Base-by-base conservation (phyloP, 2,797 vertebrate genomes). In the Sparidentex hasta region DNA sequence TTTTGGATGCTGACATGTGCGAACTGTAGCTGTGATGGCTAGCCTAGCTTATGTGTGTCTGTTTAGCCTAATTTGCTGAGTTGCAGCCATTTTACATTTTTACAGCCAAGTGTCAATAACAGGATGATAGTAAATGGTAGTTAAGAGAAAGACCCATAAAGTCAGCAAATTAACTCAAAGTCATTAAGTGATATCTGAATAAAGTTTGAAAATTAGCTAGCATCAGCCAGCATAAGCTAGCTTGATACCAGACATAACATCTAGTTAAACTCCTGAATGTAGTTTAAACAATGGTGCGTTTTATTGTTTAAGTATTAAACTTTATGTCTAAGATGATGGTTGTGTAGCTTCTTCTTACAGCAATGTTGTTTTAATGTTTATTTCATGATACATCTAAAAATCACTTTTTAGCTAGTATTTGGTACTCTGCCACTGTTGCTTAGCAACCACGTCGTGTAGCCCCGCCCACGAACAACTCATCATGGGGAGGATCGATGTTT, bases 381-480 rank as follows among this genome's bases (percentile, higher is more conserved):
- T 12, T 27, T 27, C 13, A 3, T 29, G 4, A 29, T 2, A 50
- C 17, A 14, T 21, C 27, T 8, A 41, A 51, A 46, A 50, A 41
- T 41, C 1, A 43, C 5, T 1, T 8, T 29, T 16, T 13, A 4
- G 65, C 1, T 65, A 46, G 23, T 7, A 11, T 51, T 29, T 69
- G 20, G 20, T 33, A 33, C 33, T 33, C 33, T 33, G 33, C 7
- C 33, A 8, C 7, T 33, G 33, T 33, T 7, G 33, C 67, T 23
- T 25, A 50, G 70, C 25, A 46, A 44, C 41, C 41, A 9, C 46
- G 7, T 3, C 4, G 12, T 46, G 9, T 3, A 11, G 12, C 20
- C 3, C 1, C n/a, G 3, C 8, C 4, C 16, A 5, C 48, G 69
- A 12, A 58, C 71, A 72, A 71, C 29, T 68, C 76, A 46, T 68